A percentile compares a stretch with the other conserved stretches of the same genome.
Evolutionary conservation across 1,140 invertebrate genomes (phyloP).

Genomic region (Pseudomyrmex cubaensis): DNA sequence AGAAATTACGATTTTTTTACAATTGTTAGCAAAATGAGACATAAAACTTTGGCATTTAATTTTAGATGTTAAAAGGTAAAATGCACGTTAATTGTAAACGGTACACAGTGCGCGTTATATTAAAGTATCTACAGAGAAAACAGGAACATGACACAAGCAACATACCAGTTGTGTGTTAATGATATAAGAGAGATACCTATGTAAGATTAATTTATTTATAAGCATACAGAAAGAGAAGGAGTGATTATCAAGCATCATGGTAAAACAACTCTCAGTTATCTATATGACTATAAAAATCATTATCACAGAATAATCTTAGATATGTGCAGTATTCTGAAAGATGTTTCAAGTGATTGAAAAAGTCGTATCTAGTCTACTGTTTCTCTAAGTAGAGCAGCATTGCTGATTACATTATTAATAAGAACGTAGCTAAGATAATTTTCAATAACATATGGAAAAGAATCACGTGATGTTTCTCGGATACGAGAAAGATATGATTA

Average conservation of each 20-base stretch:
- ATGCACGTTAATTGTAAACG: slow-evolving; percentile 65
- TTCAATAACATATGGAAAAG: slow-evolving; percentile 21
- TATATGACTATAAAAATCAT: slow-evolving; percentile 46
- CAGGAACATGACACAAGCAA: slow-evolving; percentile 75
- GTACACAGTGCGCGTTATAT: slow-evolving; percentile 71
- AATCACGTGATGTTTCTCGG: slow-evolving; percentile 41
- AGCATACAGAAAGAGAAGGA: slow-evolving; percentile 86
- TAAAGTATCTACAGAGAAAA: slow-evolving; percentile 68
- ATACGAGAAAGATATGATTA: slow-evolving; percentile 37
- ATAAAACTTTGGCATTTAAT: slow-evolving; percentile 35
- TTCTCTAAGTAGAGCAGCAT: slow-evolving; percentile 30
- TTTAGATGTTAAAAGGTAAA: slow-evolving; percentile 49
- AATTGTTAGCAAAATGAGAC: slow-evolving; percentile 30
- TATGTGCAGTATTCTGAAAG: slow-evolving; percentile 58
- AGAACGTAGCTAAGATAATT: slow-evolving; percentile 41
- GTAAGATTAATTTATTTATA: slow-evolving; percentile 80
- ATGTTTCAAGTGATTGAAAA: slow-evolving; percentile 48
- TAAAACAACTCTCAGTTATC: slow-evolving; percentile 77
- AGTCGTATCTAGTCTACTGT: slow-evolving; percentile 73
- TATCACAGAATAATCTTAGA: background rate
- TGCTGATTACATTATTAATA: slow-evolving; percentile 56
- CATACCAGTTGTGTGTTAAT: slow-evolving; percentile 66
- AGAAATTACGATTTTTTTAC: slow-evolving; percentile 32
- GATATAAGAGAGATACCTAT: slow-evolving; percentile 59
- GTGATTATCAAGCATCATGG: slow-evolving; percentile 84